Percentiles rank a stretch among this genome's conserved stretches.
Conservation (phyloP, 2,797 vertebrate species). For the Malacoctenus gilli region DNA sequence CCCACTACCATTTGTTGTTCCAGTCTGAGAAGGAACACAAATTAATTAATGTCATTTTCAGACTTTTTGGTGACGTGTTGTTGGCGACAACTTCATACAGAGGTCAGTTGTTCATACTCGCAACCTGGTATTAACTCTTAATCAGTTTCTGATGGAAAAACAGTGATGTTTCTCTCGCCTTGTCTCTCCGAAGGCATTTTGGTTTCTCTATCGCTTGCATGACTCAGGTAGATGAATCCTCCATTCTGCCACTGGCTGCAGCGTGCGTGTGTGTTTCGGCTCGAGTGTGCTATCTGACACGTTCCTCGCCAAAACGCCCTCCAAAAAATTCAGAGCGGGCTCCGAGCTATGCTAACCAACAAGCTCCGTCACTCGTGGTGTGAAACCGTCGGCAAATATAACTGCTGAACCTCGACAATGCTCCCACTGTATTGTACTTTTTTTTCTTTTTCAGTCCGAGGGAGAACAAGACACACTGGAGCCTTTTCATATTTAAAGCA, state of each 20-base stretch:
- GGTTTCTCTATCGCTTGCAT: neutral
- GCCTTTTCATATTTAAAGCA: conserved; percentile 43
- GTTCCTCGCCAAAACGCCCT: conserved; percentile 11
- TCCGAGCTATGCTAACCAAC: conserved; percentile 17
- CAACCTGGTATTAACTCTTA: too few relatives aligned
- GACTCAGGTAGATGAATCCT: conserved; percentile 16
- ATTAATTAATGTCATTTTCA: neutral
- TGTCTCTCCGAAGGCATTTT: conserved; percentile 10
- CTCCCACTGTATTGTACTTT: conserved; percentile 18
- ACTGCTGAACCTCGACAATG: neutral
- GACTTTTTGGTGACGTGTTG: too few relatives aligned
- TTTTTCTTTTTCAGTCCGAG: neutral
- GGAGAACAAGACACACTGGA: conserved; percentile 3
- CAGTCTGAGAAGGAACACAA: too few relatives aligned
- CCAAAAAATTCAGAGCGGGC: conserved; percentile 2
- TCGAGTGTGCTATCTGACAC: conserved; percentile 19
- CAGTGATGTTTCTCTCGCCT: neutral
- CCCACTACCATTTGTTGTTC: too few relatives aligned
- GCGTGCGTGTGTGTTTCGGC: conserved; percentile 11
- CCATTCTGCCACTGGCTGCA: neutral
- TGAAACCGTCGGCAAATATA: conserved; percentile 24
- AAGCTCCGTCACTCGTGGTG: conserved; percentile 4
- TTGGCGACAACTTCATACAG: too few relatives aligned
- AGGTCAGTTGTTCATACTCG: too few relatives aligned
- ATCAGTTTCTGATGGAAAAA: too few relatives aligned